phyloP scores from a whole-genome alignment of 1,140 invertebrate species.

The Chironomus striatipennis region DNA sequence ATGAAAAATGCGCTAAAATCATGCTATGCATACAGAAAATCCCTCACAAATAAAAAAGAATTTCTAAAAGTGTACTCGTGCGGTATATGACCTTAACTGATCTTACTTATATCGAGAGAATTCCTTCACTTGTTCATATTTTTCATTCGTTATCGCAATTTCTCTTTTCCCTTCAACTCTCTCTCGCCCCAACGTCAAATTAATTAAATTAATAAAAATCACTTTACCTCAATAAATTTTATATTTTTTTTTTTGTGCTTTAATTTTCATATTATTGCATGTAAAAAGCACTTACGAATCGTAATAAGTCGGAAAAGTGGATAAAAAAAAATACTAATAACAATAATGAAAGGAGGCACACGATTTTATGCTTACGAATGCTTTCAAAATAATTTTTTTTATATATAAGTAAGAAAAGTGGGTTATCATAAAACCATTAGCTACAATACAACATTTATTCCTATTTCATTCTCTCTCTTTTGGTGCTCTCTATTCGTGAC shows the following conservation, averaged over 20 bases:
- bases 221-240: not conserved
- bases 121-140: not conserved
- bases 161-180: not conserved
- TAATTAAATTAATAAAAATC: constrained; percentile 15
- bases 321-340: no score
- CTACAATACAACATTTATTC: not conserved
- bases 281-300: constrained; percentile 13
- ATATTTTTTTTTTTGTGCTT: not conserved
- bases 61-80: not conserved
- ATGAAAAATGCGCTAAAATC: no score
- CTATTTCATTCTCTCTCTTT: not conserved
- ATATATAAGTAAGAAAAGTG: not conserved
- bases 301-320: not conserved
- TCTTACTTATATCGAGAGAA: not conserved
- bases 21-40: no score
- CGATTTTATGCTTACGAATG: not conserved
- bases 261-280: not conserved
- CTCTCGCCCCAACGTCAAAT: not conserved
- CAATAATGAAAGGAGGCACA: not conserved
- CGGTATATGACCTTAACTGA: not conserved
- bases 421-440: constrained; percentile 13
- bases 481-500: not conserved
- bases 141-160: not conserved
- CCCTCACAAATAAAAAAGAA: no score
- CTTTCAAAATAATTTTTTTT: no score